Evolutionary conservation across 2,113 vertebrate species (phyloP).

Genomic region (Oncorhynchus gorbuscha): DNA sequence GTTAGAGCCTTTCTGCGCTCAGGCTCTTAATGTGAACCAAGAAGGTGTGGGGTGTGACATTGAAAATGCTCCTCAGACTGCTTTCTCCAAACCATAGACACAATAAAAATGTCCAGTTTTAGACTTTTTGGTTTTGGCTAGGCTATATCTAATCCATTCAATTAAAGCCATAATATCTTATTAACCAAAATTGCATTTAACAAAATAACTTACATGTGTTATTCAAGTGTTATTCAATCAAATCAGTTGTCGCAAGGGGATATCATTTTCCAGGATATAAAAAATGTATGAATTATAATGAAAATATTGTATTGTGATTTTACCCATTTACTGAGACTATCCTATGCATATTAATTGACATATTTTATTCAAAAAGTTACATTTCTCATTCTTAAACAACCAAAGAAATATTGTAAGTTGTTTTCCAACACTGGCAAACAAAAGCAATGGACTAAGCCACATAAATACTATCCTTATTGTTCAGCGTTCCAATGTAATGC

Average conservation of each 20-base stretch:
- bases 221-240: neutral
- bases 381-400: neutral
- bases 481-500: neutral
- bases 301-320: neutral
- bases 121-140: no score
- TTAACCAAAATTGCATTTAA: no score
- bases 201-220: neutral
- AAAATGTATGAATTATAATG: neutral
- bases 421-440: neutral
- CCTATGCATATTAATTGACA: neutral
- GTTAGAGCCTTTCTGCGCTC: slow-evolving; percentile 51
- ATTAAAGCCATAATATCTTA: no score
- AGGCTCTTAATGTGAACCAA: slow-evolving; percentile 34
- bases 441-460: neutral
- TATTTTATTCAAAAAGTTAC: neutral
- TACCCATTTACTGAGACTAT: neutral
- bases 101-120: neutral
- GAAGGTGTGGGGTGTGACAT: slow-evolving; percentile 38
- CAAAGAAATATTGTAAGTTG: neutral
- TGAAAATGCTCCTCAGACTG: slow-evolving; percentile 22
- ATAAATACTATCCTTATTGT: neutral
- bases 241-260: neutral
- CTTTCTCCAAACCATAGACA: slow-evolving; percentile 4
- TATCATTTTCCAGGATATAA: neutral
- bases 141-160: neutral